These are phyloP conservation scores for Lamellibrachia luymesi DNA, from an alignment of 1,140 invertebrate species.

Conservation along the genomic window DNA sequence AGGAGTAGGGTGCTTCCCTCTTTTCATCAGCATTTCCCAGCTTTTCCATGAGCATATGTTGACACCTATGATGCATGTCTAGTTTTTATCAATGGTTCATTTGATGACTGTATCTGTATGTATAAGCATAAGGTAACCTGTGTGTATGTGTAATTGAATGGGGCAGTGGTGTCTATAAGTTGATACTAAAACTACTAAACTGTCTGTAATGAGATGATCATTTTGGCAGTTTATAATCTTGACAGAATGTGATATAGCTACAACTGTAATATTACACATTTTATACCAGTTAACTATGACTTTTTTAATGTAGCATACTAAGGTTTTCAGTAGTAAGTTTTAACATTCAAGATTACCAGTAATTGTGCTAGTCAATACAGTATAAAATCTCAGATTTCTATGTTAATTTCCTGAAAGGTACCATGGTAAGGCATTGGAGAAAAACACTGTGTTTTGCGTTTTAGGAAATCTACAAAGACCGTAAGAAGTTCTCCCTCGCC, in stretches of 20 bases:
- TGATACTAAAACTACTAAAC: background rate
- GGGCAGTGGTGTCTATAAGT: background rate
- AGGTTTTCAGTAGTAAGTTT: background rate
- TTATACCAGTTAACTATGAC: background rate
- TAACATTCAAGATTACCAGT: background rate
- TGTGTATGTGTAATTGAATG: background rate
- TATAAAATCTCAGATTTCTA: background rate
- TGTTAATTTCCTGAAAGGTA: too few species aligned
- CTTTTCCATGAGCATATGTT: too few species aligned
- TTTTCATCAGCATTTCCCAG: too few species aligned
- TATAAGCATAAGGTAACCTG: background rate
- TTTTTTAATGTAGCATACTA: background rate
- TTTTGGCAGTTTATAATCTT: background rate
- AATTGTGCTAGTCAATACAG: background rate
- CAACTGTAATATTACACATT: background rate
- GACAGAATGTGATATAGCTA: background rate
- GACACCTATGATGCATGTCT: background rate
- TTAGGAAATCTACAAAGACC: conserved; percentile 93
- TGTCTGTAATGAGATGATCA: background rate
- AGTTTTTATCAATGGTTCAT: background rate
- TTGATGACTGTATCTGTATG: background rate
- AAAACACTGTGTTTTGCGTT: background rate
- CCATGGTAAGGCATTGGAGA: too few species aligned
- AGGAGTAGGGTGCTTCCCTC: too few species aligned
- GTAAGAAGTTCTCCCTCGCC: conserved; percentile 97